Percentiles rank a stretch among this genome's conserved stretches.
Conservation (phyloP, 2,888 invertebrate genomes). For the Agonopterix subpropinquella region DNA sequence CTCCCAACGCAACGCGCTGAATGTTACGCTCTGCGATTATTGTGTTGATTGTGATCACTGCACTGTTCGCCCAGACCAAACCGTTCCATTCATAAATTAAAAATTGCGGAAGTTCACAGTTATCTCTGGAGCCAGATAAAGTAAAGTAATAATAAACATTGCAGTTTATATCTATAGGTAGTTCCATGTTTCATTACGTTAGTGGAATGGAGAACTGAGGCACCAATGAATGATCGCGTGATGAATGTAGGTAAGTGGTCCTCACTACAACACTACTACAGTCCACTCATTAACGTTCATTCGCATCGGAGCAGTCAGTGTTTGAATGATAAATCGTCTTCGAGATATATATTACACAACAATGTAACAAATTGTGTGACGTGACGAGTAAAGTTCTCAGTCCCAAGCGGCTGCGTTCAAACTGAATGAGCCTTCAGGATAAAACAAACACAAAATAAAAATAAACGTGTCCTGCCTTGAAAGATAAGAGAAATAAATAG, state of each 20-base stretch:
- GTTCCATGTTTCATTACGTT: constrained; percentile 31
- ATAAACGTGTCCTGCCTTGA: constrained; percentile 25
- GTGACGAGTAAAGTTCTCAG: background rate
- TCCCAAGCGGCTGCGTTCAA: no score
- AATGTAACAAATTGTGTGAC: background rate
- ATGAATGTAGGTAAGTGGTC: constrained; percentile 32
- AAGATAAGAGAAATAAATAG: constrained; percentile 26
- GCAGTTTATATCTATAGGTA: constrained; percentile 19
- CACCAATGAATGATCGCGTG: constrained; percentile 36
- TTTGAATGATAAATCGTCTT: background rate
- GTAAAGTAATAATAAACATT: constrained; percentile 19
- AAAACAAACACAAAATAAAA: background rate
- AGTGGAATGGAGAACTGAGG: constrained; percentile 40
- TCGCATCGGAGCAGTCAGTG: constrained; percentile 12
- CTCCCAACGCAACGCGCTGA: constrained; percentile 29
- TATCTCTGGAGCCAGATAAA: constrained; percentile 12
- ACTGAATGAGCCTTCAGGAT: no score
- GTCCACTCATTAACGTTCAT: constrained; percentile 24
- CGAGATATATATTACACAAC: constrained; percentile 1
- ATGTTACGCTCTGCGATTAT: constrained; percentile 44
- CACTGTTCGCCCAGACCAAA: constrained; percentile 33
- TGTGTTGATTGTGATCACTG: constrained; percentile 28
- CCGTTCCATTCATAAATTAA: constrained; percentile 40
- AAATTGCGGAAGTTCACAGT: constrained; percentile 38
- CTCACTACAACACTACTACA: constrained; percentile 20